These are phyloP conservation scores for Xanthia icteritia DNA, from an alignment of 2,888 invertebrate species.

Conservation along the genomic window DNA sequence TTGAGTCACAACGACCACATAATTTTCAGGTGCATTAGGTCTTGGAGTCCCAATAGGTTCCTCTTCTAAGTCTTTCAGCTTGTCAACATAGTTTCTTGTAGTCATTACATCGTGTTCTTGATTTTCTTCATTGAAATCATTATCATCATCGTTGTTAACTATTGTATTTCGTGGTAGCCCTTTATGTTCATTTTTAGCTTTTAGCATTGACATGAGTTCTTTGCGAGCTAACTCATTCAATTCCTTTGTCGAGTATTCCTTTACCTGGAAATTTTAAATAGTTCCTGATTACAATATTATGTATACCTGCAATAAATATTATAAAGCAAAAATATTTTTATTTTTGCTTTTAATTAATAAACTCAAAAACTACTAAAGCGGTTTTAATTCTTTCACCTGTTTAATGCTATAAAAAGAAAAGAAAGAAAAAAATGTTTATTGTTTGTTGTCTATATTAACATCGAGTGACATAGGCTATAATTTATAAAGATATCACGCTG, in stretches of 20 bases:
- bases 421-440: too few species aligned
- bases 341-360: too few species aligned
- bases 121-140: conserved; percentile 62
- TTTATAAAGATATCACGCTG: too few species aligned
- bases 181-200: conserved; percentile 76
- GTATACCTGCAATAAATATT: neutral
- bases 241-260: conserved; percentile 85
- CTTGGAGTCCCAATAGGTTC: conserved; percentile 83
- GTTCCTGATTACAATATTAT: neutral
- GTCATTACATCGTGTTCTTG: conserved; percentile 62
- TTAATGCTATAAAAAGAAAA: too few species aligned
- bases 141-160: conserved; percentile 20
- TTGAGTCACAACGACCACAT: conserved; percentile 80
- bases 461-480: too few species aligned
- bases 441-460: too few species aligned
- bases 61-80: conserved; percentile 83
- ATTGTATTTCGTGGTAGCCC: conserved; percentile 66
- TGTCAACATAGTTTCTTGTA: conserved; percentile 76
- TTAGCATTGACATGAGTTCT: conserved; percentile 76
- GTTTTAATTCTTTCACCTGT: too few species aligned
- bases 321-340: too few species aligned
- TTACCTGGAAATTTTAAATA: conserved; percentile 73
- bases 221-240: conserved; percentile 83
- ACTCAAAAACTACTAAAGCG: too few species aligned
- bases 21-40: conserved; percentile 79